Evolutionary conservation across 2,113 vertebrate species (phyloP), one percentile per base, ranked within the genome.

Genomic region (Chloroceryle aenea): DNA sequence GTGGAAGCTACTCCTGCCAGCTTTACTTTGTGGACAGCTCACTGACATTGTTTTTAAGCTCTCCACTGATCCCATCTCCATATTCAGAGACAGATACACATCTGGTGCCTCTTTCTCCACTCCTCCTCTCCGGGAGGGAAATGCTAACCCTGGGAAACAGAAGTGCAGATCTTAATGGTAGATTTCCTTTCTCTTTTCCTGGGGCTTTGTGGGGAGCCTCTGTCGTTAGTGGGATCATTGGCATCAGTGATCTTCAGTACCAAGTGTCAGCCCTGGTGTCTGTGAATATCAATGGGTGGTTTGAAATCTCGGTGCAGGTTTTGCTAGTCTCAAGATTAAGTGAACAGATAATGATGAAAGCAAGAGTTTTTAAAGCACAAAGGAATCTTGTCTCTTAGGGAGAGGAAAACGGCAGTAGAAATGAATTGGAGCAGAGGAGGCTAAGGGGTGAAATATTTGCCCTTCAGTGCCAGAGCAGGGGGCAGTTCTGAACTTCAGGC

Each of bases 271-370:
- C 32, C 1, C 40, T 48, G 62, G 22, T 23, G 16, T 14, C 82
- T 42, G 0, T n/a, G n/a, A 29, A 52, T 32, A 43, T 26, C 34
- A 64, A 64, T 21, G n/a, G 32, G 6, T 0, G 2, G 22, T 64
- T 83, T 89, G 20, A 84, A 83, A 62, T 43, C 50, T 15, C 7
- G 7, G 43, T 5, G 3, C 7, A 16, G 17, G 32, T 52, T 91
- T 74, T 55, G 4, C 11, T 66, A 34, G 38, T 21, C 30, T 42
- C 4, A 4, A 48, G 45, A 3, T 32, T 16, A 3, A 0, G 9
- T 18, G 58, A 67, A 43, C 40, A 22, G 58, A 19, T 34, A 47
- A 21, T 30, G 53, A 10, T 27, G 30, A 30, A 68, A 83, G 61
- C 0, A 7, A 16, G 48, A 64, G 15, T 6, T 48, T 79, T 55